Conservation (phyloP, 2,113 vertebrate genomes). For the Argyrosomus japonicus region DNA sequence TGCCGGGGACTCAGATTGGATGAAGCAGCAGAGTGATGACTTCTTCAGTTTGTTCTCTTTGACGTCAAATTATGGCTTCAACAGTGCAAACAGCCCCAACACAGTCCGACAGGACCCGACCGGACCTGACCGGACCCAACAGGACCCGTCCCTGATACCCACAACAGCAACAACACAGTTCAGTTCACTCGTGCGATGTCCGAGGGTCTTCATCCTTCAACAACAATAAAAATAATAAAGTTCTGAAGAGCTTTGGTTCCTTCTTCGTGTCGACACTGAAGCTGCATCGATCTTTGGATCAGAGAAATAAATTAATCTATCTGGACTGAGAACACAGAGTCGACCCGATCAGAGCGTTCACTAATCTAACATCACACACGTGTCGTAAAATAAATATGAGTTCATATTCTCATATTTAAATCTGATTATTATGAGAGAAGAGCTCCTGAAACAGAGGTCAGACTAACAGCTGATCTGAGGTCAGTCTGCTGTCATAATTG, state of each 20-base stretch:
- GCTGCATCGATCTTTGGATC: conserved; percentile 19
- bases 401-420: neutral
- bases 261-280: neutral
- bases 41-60: conserved; percentile 21
- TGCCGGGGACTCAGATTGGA: neutral
- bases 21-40: neutral
- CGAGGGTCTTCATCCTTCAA: neutral
- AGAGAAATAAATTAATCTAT: conserved; percentile 34
- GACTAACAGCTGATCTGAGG: neutral
- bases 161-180: neutral
- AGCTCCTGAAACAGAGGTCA: neutral
- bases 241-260: neutral
- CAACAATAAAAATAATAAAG: too few relatives aligned
- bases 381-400: neutral
- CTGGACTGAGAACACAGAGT: neutral
- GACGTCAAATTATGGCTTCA: conserved; percentile 51
- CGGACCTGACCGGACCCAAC: neutral
- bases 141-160: conserved; percentile 21
- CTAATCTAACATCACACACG: neutral
- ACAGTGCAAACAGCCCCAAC: conserved; percentile 45
- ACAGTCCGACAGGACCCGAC: neutral
- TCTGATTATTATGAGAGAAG: neutral
- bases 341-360: neutral
- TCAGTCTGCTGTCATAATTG: neutral
- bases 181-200: neutral